Percentiles rank a stretch among this genome's conserved stretches.
These are phyloP conservation scores for Sweltsa coloradensis DNA, from an alignment of 1,140 invertebrate genomes.

Conservation along the genomic window DNA sequence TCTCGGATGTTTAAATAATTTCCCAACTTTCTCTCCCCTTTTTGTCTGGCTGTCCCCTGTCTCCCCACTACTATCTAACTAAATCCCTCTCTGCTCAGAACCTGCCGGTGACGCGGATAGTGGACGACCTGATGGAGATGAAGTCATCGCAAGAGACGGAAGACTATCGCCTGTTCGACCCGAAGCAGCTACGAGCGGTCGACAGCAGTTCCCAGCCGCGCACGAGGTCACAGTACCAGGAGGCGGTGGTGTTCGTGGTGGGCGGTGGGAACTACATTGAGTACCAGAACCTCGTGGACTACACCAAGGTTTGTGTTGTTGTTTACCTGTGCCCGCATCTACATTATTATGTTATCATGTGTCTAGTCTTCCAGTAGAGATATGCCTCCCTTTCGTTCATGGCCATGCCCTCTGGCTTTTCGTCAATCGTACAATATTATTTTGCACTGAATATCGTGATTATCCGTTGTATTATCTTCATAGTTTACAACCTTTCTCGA, in stretches of 20 bases:
- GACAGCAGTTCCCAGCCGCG: constrained; percentile 44
- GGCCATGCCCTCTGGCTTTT: no score
- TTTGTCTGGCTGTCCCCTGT: no score
- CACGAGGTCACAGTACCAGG: constrained; percentile 56
- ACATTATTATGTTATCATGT: background rate
- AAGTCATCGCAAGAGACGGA: constrained; percentile 66
- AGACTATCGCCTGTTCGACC: constrained; percentile 85
- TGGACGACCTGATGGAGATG: constrained; percentile 83
- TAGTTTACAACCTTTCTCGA: background rate
- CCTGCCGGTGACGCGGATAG: constrained; percentile 81
- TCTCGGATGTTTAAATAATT: no score
- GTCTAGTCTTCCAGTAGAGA: no score
- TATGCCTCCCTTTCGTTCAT: no score
- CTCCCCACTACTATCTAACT: no score
- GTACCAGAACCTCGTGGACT: constrained; percentile 96
- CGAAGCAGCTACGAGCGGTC: constrained; percentile 64
- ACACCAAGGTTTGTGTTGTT: constrained; percentile 55
- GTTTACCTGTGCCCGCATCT: no score
- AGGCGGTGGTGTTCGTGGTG: constrained; percentile 92
- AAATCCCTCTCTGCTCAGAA: no score
- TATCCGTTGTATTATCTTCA: background rate
- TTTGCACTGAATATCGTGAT: background rate
- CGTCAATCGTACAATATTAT: no score
- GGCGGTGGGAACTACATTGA: constrained; percentile 99
- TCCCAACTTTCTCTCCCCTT: no score